Conservation (phyloP, 2,888 invertebrate genomes). For the Geotrupes spiniger region DNA sequence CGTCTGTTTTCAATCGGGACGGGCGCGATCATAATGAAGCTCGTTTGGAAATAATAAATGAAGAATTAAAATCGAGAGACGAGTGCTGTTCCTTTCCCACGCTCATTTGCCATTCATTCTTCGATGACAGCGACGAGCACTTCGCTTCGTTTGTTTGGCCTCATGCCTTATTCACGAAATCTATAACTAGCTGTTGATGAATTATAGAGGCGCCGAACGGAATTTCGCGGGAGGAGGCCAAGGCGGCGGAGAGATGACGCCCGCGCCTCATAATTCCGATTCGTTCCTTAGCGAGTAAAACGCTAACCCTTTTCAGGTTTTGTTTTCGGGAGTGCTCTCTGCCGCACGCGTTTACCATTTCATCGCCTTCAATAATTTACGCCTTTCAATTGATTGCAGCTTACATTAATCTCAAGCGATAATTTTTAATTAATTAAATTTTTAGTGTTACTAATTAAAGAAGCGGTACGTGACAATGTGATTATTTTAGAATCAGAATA, state of each 20-base stretch:
- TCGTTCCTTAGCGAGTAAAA: constrained; percentile 27
- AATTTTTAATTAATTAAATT: too few species aligned
- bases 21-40: constrained; percentile 3
- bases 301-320: too few species aligned
- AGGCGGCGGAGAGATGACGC: too few species aligned
- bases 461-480: too few species aligned
- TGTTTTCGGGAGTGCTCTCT: too few species aligned
- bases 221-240: too few species aligned
- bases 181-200: constrained; percentile 48
- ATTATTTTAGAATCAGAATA: too few species aligned
- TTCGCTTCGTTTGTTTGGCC: constrained; percentile 44
- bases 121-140: constrained; percentile 39
- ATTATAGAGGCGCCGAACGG: constrained; percentile 42
- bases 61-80: constrained; percentile 4
- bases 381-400: too few species aligned
- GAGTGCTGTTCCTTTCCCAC: constrained; percentile 34
- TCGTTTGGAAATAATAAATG: constrained; percentile 7
- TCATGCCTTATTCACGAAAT: constrained; percentile 47
- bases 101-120: constrained; percentile 47
- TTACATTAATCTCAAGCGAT: too few species aligned
- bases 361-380: too few species aligned
- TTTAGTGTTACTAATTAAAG: too few species aligned
- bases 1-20: constrained; percentile 3
- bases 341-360: too few species aligned
- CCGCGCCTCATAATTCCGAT: constrained; percentile 34